Conservation (phyloP, 1,140 invertebrate genomes). For the Idris sp. region DNA sequence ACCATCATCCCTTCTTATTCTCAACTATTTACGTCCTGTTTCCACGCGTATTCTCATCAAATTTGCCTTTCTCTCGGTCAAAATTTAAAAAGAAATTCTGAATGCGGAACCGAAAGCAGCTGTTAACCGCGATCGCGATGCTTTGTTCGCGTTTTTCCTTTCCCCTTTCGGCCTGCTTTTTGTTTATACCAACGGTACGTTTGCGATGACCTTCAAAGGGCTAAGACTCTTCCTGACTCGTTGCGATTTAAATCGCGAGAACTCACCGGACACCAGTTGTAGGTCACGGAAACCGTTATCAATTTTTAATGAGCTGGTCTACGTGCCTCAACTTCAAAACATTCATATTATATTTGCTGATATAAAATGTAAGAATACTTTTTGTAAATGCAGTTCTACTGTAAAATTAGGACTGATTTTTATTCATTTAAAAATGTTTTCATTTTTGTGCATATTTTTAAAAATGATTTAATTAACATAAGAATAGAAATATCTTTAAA, state of each 20-base stretch:
- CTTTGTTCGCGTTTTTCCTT: conserved; percentile 46
- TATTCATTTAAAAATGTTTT: too few relatives aligned
- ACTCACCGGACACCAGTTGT: conserved; percentile 36
- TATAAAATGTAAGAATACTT: too few relatives aligned
- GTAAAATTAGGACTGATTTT: too few relatives aligned
- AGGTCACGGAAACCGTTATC: conserved; percentile 69
- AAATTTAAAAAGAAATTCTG: too few relatives aligned
- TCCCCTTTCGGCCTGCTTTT: conserved; percentile 28
- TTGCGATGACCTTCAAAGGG: conserved; percentile 68
- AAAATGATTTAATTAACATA: too few relatives aligned
- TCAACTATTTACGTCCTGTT: too few relatives aligned
- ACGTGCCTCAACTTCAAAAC: conserved; percentile 9
- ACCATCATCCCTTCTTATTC: too few relatives aligned
- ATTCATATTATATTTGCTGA: too few relatives aligned
- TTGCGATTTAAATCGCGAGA: conserved; percentile 65
- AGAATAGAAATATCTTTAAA: too few relatives aligned
- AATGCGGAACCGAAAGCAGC: conserved; percentile 64
- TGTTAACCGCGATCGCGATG: conserved; percentile 53
- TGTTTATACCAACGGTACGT: conserved; percentile 61
- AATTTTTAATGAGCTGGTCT: conserved; percentile 21
- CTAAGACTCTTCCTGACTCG: conserved; percentile 64
- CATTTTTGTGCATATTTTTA: too few relatives aligned
- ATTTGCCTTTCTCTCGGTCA: conserved; percentile 26
- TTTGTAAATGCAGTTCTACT: too few relatives aligned
- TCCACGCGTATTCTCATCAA: conserved; percentile 12